A percentile compares a stretch with the other conserved stretches of the same genome.
Evolutionary conservation across 2,797 vertebrate species (phyloP).

Genomic region (Hafferia zeledoni): DNA sequence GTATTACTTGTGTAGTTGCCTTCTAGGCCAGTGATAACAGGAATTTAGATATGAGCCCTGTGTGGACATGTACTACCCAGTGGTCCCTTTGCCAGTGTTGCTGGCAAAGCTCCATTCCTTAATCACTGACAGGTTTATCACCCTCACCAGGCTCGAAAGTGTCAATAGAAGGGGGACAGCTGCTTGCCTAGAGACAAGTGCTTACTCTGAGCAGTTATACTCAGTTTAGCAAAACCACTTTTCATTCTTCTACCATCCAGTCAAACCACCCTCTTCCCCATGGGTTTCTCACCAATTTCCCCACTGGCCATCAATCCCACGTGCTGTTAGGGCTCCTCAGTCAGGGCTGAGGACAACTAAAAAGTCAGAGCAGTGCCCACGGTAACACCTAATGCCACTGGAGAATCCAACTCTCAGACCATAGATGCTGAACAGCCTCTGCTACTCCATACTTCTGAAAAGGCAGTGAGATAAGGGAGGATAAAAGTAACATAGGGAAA

Average conservation of each 20-base stretch:
- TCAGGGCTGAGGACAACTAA: not conserved
- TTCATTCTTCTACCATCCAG: not conserved
- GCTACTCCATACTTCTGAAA: not conserved
- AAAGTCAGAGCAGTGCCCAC: not conserved
- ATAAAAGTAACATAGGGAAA: not conserved
- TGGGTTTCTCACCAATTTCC: not conserved
- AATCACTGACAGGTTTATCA: not conserved
- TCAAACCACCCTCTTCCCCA: not conserved
- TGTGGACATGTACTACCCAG: not conserved
- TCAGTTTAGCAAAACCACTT: not conserved
- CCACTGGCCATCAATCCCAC: not conserved
- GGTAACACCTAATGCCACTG: not conserved
- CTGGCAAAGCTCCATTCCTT: not conserved
- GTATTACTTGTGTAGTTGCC: not conserved
- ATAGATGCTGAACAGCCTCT: not conserved
- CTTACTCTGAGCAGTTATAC: not conserved
- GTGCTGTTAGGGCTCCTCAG: not conserved
- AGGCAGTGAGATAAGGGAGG: not conserved
- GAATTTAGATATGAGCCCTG: not conserved
- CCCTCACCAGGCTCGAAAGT: not conserved
- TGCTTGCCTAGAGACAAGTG: accelerated
- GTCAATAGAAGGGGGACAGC: not conserved
- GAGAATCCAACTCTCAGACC: not conserved
- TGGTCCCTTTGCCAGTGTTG: not conserved
- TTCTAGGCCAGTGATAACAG: not conserved